phyloP scores from a whole-genome alignment of 2,888 invertebrate species.

The Drosophila antonietae region DNA sequence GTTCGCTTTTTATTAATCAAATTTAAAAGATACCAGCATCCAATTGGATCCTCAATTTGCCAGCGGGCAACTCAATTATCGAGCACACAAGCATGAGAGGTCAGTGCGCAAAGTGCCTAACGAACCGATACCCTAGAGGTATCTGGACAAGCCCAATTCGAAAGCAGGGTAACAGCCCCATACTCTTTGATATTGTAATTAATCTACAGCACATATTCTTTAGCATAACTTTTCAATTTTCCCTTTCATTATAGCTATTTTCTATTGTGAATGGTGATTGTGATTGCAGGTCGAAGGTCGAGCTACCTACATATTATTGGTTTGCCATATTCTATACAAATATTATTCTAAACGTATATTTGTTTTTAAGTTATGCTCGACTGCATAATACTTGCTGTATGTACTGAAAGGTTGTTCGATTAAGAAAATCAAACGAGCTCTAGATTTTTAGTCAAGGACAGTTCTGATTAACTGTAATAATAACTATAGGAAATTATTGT shows the following conservation, averaged over 20 bases:
- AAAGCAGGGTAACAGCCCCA: background rate
- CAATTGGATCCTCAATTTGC: constrained; percentile 2
- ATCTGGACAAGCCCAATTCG: too few species aligned
- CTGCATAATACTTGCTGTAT: background rate
- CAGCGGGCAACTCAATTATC: background rate
- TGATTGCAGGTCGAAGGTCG: background rate
- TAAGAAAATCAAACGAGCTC: background rate
- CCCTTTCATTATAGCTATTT: background rate
- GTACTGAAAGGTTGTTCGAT: background rate
- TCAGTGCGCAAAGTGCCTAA: too few species aligned
- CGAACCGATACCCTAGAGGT: background rate
- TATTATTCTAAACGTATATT: background rate
- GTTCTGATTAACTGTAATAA: too few species aligned
- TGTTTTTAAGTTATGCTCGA: background rate
- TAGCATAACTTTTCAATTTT: constrained; percentile 1
- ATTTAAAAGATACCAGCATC: background rate
- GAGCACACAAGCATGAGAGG: background rate
- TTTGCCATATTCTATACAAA: background rate
- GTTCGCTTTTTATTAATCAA: background rate
- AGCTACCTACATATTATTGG: background rate
- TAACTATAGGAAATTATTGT: too few species aligned
- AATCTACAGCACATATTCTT: background rate
- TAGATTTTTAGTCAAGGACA: too few species aligned
- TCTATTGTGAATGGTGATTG: background rate
- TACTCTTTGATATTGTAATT: background rate